Evolutionary conservation across 2,888 invertebrate species (phyloP).

Genomic region (Agriopis aurantiaria): DNA sequence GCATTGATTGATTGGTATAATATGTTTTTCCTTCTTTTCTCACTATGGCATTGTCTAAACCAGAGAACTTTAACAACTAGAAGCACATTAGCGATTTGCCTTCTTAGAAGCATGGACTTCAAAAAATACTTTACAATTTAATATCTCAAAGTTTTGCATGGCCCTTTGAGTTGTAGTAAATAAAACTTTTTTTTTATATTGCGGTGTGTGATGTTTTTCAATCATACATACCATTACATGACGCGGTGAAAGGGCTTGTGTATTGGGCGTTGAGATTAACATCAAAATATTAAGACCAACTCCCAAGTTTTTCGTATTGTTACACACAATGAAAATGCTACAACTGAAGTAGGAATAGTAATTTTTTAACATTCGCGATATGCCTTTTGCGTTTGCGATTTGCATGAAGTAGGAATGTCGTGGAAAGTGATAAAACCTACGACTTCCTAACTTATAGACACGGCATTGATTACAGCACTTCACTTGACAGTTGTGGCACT

Average conservation of each 20-base stretch:
- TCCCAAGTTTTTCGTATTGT: not conserved
- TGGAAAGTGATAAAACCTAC: not conserved
- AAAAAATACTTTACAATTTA: conserved; percentile 32
- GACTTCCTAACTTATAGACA: not conserved
- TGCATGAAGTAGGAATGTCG: no score
- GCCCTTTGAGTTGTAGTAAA: conserved; percentile 39
- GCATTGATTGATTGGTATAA: not conserved
- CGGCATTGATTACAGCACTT: no score
- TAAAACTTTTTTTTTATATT: conserved; percentile 32
- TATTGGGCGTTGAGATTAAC: conserved; percentile 43
- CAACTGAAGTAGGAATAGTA: no score
- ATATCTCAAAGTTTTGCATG: conserved; percentile 47
- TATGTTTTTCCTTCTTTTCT: not conserved
- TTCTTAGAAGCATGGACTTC: conserved; percentile 45
- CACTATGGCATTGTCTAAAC: conserved; percentile 34
- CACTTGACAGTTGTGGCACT: not conserved
- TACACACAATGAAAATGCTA: not conserved
- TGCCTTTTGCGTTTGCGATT: no score
- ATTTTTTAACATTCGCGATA: no score
- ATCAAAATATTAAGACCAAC: no score
- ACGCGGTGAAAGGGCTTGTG: conserved; percentile 68
- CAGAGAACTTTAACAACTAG: conserved; percentile 31
- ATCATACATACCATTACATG: conserved; percentile 57
- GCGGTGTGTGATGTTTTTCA: conserved; percentile 45
- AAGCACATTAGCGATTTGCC: conserved; percentile 39